Conservation (phyloP, 2,888 invertebrate species). For the Lasioglossum zephyrum region DNA sequence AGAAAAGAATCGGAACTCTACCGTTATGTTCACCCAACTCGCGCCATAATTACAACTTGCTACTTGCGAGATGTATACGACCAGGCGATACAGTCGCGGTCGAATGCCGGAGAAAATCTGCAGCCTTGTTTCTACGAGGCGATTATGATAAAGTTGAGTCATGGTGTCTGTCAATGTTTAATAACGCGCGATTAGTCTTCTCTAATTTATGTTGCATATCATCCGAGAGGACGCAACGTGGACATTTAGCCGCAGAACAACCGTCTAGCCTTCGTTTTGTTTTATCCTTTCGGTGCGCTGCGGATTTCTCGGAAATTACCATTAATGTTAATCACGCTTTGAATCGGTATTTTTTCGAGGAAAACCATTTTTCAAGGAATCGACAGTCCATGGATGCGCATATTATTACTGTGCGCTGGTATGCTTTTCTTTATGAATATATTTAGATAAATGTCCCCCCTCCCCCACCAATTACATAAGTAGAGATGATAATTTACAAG, state of each 20-base stretch:
- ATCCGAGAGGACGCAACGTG: not conserved
- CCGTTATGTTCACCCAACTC: slow-evolving; percentile 78
- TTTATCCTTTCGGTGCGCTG: not conserved
- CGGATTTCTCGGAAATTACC: not conserved
- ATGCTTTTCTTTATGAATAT: not conserved
- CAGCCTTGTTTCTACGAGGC: slow-evolving; percentile 21
- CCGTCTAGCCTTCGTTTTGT: slow-evolving; percentile 10
- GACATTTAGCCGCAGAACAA: not conserved
- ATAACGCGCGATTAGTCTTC: slow-evolving; percentile 9
- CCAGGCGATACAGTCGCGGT: slow-evolving; percentile 27
- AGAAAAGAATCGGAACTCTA: slow-evolving; percentile 75
- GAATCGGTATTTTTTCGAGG: not conserved
- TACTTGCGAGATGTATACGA: slow-evolving; percentile 58
- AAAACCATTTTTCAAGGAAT: not conserved
- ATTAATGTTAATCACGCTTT: not conserved
- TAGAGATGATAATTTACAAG: not conserved
- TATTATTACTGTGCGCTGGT: not conserved
- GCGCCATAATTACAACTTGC: slow-evolving; percentile 74
- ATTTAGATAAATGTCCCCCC: not conserved
- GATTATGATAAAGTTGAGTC: slow-evolving; percentile 26
- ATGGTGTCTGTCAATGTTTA: slow-evolving; percentile 5
- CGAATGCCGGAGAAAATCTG: slow-evolving; percentile 37
- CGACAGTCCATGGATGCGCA: not conserved
- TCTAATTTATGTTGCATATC: slow-evolving; percentile 16
- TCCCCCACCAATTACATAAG: too few relatives aligned